Base-by-base conservation (phyloP, 1,140 invertebrate genomes). In the Drosophila ercepeae region DNA sequence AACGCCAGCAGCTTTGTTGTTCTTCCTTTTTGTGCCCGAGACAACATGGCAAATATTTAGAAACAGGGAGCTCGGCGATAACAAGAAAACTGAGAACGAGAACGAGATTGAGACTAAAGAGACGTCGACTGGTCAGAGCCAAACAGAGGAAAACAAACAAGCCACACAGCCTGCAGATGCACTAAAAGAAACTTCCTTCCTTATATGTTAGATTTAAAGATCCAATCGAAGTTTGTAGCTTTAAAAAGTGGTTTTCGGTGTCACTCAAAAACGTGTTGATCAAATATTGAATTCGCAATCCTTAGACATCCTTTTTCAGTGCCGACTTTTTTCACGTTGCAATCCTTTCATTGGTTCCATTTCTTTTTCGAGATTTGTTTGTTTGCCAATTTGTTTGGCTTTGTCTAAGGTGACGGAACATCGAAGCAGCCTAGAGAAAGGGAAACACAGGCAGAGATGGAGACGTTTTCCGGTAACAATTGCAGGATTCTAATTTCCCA, bases 311-410 rank as follows among this genome's bases (percentile, higher is more conserved):
- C n/a, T 59, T 21, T 60, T 45, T 39, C 34, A 36, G 60, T 64
- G 60, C 11, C 25, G 1, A 8, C 55, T 25, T 51, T 52, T 39
- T 29, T 50, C 60, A 39, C 70, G 46, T 73, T 55, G 52, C 67
- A 76, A 86, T 76, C 81, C 77, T 77, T 86, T 70, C 54, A 25
- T 36, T 65, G 63, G 53, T 61, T 44, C 29, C 60, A 21, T 74
- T 61, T 27, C 63, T 45, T n/a, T 70, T 51, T 71, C 64, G 61
- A 58, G 48, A 53, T 70, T 71, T 82, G 69, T 77, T 82, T 82
- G 73, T 82, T 82, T 81, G 81, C 59, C 61, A 82, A 73, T 81
- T 75, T 81, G 44, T 79, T 86, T 86, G 64, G 61, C 74, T 86
- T 79, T 74, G 81, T 45, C 61, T 64, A 59, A 65, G 76, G 72